Conservation (phyloP, 2,113 vertebrate genomes). For the Manacus vitellinus region DNA sequence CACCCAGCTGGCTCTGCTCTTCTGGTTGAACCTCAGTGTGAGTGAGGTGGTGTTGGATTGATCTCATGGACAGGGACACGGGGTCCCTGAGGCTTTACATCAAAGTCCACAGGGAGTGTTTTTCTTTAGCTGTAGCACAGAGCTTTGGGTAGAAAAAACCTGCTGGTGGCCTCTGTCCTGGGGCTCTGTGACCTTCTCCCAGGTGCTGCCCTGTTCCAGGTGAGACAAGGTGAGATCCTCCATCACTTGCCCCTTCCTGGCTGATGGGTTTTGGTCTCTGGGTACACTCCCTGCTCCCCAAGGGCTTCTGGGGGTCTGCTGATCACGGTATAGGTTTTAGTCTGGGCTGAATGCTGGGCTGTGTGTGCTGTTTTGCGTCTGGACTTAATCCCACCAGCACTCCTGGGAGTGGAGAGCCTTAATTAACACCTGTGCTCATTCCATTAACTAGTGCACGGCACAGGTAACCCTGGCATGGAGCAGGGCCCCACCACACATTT, state of each 20-base stretch:
- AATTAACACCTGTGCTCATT: neutral
- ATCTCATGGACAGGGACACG: fast-evolving
- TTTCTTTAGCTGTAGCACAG: neutral
- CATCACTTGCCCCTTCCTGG: neutral
- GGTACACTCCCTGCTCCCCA: fast-evolving
- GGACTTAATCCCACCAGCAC: neutral
- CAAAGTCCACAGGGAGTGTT: fast-evolving
- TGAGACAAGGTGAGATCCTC: neutral
- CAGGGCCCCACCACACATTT: fast-evolving
- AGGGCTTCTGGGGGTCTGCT: fast-evolving
- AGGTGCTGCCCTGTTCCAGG: neutral
- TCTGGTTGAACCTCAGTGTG: fast-evolving
- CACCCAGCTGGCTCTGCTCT: neutral
- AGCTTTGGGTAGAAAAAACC: neutral
- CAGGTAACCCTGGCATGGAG: neutral
- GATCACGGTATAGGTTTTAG: fast-evolving
- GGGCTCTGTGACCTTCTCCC: neutral
- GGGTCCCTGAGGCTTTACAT: fast-evolving
- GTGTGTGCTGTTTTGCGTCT: neutral
- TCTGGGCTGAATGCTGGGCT: neutral
- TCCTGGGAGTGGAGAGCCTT: neutral
- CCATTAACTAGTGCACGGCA: fast-evolving
- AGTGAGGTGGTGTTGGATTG: fast-evolving
- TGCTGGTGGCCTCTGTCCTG: neutral
- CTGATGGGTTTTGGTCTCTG: neutral